These are phyloP conservation scores for Trachelipus rathkii DNA, from an alignment of 1,140 invertebrate genomes.

Conservation along the genomic window DNA sequence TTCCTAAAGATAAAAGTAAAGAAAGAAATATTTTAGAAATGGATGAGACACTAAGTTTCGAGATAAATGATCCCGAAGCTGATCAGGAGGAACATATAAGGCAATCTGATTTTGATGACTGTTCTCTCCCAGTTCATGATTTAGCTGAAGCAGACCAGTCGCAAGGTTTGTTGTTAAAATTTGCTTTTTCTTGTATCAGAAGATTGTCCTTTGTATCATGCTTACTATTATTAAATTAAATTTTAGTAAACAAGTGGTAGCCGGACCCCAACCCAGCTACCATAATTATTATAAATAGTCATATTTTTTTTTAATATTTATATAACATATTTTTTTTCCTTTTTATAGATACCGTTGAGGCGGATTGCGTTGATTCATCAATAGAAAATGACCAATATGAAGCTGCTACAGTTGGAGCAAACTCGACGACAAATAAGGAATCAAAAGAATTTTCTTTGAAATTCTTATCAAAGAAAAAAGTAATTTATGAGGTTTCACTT, in stretches of 20 bases:
- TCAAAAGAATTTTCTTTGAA: neutral
- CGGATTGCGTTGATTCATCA: neutral
- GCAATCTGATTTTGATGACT: slow-evolving; percentile 25
- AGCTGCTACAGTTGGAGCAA: neutral
- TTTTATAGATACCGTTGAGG: neutral
- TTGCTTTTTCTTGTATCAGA: too few species aligned
- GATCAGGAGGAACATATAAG: slow-evolving; percentile 35
- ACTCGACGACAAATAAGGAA: neutral
- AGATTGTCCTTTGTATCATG: too few species aligned
- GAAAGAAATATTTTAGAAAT: neutral
- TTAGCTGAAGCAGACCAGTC: slow-evolving; percentile 37
- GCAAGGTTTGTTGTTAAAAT: slow-evolving; percentile 25
- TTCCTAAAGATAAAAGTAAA: neutral
- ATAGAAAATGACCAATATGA: slow-evolving; percentile 7
- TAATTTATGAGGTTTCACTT: neutral
- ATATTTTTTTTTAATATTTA: too few species aligned
- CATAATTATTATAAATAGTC: too few species aligned
- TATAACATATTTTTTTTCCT: neutral
- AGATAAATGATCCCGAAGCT: slow-evolving; percentile 8
- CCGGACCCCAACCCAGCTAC: too few species aligned
- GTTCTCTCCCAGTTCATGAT: slow-evolving; percentile 29
- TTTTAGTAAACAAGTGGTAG: too few species aligned
- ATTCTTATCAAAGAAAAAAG: neutral
- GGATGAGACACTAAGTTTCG: neutral
- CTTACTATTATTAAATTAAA: too few species aligned